Evolutionary conservation across 2,888 invertebrate species (phyloP), one percentile per base, ranked within the genome.

Genomic region (Homarus gammarus): DNA sequence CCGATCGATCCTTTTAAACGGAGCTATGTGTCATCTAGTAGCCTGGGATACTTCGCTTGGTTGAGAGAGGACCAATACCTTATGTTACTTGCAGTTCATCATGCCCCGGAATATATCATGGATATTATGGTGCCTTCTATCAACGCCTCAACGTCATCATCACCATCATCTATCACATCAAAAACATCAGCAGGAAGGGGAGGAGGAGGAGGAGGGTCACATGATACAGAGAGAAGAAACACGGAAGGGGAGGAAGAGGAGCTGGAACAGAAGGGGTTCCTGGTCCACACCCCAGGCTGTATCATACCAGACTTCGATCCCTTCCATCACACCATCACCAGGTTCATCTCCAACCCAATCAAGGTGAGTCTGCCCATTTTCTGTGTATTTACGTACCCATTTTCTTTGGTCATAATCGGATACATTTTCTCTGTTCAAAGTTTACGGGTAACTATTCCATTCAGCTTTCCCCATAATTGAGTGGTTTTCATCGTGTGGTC

Each of bases 251-350:
- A 49, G 8, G 3, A 18, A 22, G 68, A 49, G 2, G 68, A 79
- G 36, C 31, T 40, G 79, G 51, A 78, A 15, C 70, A 22, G 8
- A 68, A 79, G 36, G 89, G 89, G 5, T 89, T 89, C 72, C 84
- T 89, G 61, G 89, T 89, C 22, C 89, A 79, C n/a, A 84, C 79
- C 49, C 72, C 84, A 0, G 79, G 84, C 44, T 89, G 89, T 27
- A 38, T 72, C 73, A 89, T 89, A 33, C 89, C 89, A 3, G 89
- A 89, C 72, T 78, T 89, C 36, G 89, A 89, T 18, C 89, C 89
- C 0, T 72, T 84, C 36, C 89, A 89, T 56, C 84, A 77, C 72
- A 89, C 84, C n/a, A 61, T 89, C n/a, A 84, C 84, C 31, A 64
- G 73, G 3, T 89, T 72, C 72, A 79, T 89, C 40, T 70, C 56